Conservation (phyloP, 2,888 invertebrate genomes). For the Brenthis hecate region DNA sequence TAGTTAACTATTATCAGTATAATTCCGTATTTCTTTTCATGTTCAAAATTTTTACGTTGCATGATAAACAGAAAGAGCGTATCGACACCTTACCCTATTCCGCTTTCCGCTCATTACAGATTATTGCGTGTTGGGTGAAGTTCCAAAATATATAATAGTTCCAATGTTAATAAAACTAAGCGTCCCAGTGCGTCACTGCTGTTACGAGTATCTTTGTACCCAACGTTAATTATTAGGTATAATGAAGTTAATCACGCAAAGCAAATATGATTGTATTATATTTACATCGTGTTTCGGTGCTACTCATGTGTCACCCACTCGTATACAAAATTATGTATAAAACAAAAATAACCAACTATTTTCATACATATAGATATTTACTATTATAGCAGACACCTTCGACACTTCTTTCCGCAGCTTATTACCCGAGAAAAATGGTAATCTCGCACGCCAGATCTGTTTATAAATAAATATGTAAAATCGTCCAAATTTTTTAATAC, state of each 20-base stretch:
- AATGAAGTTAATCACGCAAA: not conserved
- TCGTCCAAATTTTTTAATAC: too few species aligned
- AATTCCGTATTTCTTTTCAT: too few species aligned
- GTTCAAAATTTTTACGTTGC: too few species aligned
- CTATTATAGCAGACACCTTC: conserved; percentile 5
- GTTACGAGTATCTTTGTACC: not conserved
- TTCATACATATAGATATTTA: conserved; percentile 9
- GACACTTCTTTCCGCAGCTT: conserved; percentile 16
- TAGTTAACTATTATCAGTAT: too few species aligned
- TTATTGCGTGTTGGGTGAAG: too few species aligned
- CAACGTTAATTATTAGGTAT: not conserved
- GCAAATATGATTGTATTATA: not conserved
- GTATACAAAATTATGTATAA: not conserved
- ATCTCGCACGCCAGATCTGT: conserved; percentile 4
- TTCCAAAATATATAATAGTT: too few species aligned
- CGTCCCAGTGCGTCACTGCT: not conserved
- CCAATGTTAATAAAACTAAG: too few species aligned
- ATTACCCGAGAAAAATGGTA: not conserved
- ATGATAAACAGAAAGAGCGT: too few species aligned
- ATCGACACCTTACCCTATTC: too few species aligned
- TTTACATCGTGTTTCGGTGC: not conserved
- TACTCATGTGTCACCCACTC: not conserved
- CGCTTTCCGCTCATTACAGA: too few species aligned
- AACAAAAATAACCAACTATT: conserved; percentile 10
- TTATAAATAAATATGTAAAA: not conserved